Base-by-base conservation (phyloP, 2,113 vertebrate species). In the Spermophilus dauricus region DNA sequence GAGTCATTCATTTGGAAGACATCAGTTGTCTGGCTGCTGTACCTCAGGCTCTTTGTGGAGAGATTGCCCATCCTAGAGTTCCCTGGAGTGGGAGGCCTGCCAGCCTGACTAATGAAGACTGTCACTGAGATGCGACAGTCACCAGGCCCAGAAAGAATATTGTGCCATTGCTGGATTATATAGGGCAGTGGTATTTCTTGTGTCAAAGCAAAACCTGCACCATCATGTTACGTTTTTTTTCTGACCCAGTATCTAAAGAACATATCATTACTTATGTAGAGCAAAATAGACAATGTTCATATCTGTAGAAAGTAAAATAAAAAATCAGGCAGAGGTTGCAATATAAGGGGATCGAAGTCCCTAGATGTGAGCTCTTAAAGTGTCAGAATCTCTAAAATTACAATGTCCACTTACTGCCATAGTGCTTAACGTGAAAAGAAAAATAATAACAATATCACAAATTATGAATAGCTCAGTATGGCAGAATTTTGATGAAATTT, bases 31-130 rank as follows among this genome's bases (percentile, higher is more conserved):
- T 96, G 17, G 73, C 61, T 91, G 67, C 97, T 95, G 90, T 69
- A 56, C 11, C 8, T 95, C 37, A 78, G 39, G 42, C 93, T 97
- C 28, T 96, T 81, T 98, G 97, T 97, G 91, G 86, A 97, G 94
- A 76, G 97, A 56, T 89, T 95, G 78, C n/a, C 72, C n/a, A 93
- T 92, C 77, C 96, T 78, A 42, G 22, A 77, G 72, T 90, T 96
- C 67, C n/a, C 39, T 51, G 82, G 73, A 91, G 78, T 73, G 63
- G 96, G 86, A 96, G 48, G 0, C 0, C 91, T 48, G 85, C 90
- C 95, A 80, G 88, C 53, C 96, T 96, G 90, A 97, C 95, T 98
- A 97, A 97, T 96, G 85, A 97, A 92, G n/a, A 20, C 85, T 72
- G 85, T 94, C 94, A 84, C 45, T 65, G 20, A 8, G 85, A 70